These are phyloP conservation scores for Gryllus bimaculatus DNA, from an alignment of 1,140 invertebrate species.

Conservation along the genomic window DNA sequence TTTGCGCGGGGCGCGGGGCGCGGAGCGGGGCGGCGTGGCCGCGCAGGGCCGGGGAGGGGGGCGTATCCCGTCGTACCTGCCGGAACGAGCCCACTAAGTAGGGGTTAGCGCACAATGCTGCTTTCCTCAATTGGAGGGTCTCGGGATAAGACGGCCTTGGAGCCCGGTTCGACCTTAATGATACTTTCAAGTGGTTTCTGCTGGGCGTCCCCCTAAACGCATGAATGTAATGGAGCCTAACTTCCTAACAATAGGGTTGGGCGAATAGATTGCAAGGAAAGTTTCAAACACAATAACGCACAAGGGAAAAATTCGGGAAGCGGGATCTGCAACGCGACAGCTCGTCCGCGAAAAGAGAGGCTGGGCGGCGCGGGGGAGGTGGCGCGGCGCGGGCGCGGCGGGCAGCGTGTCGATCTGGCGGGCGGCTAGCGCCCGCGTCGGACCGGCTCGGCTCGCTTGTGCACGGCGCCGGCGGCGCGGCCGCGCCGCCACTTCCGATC, in stretches of 20 bases:
- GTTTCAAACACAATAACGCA: not conserved
- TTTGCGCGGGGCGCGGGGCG: not conserved
- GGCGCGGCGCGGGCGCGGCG: no score
- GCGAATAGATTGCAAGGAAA: not conserved
- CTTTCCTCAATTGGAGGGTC: not conserved
- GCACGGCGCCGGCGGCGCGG: no score
- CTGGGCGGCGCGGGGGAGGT: not conserved
- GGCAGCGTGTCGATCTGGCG: not conserved
- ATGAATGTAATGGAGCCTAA: not conserved
- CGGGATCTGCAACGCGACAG: not conserved
- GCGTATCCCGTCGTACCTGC: not conserved
- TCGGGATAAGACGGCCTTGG: not conserved
- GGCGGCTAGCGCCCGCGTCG: not conserved
- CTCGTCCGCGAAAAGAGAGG: not conserved
- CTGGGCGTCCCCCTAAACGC: not conserved
- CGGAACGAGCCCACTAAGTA: not conserved
- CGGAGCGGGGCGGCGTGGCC: not conserved
- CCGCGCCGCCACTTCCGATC: not conserved
- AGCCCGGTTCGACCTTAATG: not conserved
- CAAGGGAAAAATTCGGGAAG: not conserved
- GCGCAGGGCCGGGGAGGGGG: not conserved
- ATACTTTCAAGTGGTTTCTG: constrained; percentile 4
- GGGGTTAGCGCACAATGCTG: not conserved
- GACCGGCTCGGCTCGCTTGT: not conserved
- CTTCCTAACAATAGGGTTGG: not conserved